Evolutionary conservation across 2,888 invertebrate genomes (phyloP).

Genomic region (Lydus trimaculatus): DNA sequence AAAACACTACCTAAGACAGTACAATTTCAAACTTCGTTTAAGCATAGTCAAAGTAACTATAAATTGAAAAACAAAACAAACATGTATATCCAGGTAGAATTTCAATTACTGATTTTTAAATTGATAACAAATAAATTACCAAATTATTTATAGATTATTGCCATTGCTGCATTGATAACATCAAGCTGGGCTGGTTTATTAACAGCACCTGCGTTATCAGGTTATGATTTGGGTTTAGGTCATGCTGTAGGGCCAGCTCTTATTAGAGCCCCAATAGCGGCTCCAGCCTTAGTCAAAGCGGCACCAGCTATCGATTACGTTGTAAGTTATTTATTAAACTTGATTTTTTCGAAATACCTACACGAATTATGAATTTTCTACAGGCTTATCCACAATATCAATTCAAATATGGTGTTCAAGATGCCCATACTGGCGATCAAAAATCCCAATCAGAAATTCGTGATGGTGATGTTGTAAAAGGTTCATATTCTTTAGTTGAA

Average conservation of each 20-base stretch:
- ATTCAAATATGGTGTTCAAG: slow-evolving; percentile 67
- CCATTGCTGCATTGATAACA: slow-evolving; percentile 55
- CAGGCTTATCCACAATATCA: slow-evolving; percentile 67
- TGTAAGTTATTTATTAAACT: slow-evolving; percentile 39
- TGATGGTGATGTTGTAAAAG: slow-evolving; percentile 66
- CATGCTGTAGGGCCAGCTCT: slow-evolving; percentile 31
- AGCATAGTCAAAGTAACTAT: slow-evolving; percentile 9
- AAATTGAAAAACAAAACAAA: slow-evolving; percentile 1
- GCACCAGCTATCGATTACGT: slow-evolving; percentile 51
- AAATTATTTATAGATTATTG: slow-evolving; percentile 48
- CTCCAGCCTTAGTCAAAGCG: slow-evolving; percentile 46
- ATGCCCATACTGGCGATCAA: slow-evolving; percentile 66
- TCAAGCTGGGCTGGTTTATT: slow-evolving; percentile 63
- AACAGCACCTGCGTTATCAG: slow-evolving; percentile 45
- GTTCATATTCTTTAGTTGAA: slow-evolving; percentile 66
- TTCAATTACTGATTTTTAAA: not conserved
- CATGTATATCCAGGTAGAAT: slow-evolving; percentile 2
- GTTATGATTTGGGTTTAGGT: slow-evolving; percentile 35
- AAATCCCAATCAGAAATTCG: slow-evolving; percentile 65
- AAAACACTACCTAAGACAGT: slow-evolving; percentile 52
- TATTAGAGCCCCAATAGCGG: slow-evolving; percentile 41
- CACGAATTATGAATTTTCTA: slow-evolving; percentile 43
- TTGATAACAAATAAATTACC: not conserved
- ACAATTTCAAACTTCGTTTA: slow-evolving; percentile 10
- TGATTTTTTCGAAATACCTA: not conserved